Evolutionary conservation across 2,113 vertebrate genomes (phyloP).

Genomic region (Pongo pygmaeus): DNA sequence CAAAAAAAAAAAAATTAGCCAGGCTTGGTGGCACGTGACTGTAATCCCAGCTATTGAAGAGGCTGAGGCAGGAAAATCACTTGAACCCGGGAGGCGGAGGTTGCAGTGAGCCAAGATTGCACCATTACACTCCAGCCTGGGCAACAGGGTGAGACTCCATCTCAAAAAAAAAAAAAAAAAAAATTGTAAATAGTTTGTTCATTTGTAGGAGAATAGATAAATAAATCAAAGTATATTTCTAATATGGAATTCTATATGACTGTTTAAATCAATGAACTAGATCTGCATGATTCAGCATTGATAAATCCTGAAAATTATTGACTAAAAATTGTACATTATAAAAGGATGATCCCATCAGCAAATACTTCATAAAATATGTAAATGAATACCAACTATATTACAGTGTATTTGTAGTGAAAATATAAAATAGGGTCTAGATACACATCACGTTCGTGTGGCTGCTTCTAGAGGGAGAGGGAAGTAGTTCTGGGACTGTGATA

Average conservation of each 20-base stretch:
- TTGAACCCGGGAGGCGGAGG: too few species aligned
- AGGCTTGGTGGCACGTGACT: too few species aligned
- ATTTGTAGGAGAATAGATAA: background rate
- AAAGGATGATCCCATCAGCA: background rate
- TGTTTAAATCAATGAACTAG: background rate
- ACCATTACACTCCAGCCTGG: too few species aligned
- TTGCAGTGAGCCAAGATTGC: too few species aligned
- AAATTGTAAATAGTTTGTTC: background rate
- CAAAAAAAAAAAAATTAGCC: too few species aligned
- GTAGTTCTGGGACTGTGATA: too few species aligned
- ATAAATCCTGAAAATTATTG: background rate
- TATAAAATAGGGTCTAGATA: background rate
- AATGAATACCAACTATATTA: background rate
- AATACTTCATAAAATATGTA: constrained; percentile 12
- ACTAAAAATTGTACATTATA: constrained; percentile 1
- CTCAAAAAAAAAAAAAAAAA: background rate
- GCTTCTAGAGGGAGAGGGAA: background rate
- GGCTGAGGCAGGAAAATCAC: too few species aligned
- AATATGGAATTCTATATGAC: background rate
- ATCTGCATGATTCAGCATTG: background rate
- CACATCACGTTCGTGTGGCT: background rate
- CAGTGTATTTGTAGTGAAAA: background rate
- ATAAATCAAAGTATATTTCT: background rate
- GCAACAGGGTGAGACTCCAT: too few species aligned
- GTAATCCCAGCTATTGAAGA: too few species aligned